phyloP scores from a whole-genome alignment of 2,888 invertebrate genomes.

The Lepidocyrtoides sp. region DNA sequence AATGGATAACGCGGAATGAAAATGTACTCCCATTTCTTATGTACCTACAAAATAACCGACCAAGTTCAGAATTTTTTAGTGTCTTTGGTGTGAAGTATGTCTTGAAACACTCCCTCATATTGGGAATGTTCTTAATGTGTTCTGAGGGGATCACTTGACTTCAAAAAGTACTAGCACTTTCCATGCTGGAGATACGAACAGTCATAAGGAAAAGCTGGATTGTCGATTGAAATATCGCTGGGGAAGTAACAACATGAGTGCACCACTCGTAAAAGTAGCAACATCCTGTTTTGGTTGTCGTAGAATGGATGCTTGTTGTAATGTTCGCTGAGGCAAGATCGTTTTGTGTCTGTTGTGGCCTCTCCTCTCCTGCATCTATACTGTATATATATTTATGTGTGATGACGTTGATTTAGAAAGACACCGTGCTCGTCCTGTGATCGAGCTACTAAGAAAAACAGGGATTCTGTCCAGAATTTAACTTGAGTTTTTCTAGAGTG shows the following conservation, averaged over 20 bases:
- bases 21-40: background rate
- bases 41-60: constrained; percentile 17
- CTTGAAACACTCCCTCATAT: background rate
- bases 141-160: constrained; percentile 71
- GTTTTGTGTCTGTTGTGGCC: background rate
- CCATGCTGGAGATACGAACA: background rate
- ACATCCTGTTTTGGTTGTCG: constrained; percentile 18
- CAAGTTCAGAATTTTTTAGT: constrained; percentile 64
- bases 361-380: too few relatives aligned
- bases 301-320: constrained; percentile 27
- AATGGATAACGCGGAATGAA: background rate
- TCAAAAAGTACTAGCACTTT: constrained; percentile 55
- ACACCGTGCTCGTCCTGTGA: constrained; percentile 59
- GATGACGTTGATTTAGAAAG: constrained; percentile 74
- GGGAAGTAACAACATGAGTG: constrained; percentile 28
- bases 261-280: constrained; percentile 36
- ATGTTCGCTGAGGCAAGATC: background rate
- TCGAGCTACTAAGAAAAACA: constrained; percentile 40
- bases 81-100: constrained; percentile 69
- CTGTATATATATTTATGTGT: too few relatives aligned
- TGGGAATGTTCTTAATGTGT: constrained; percentile 76
- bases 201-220: constrained; percentile 35
- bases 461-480: constrained; percentile 32
- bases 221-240: constrained; percentile 71
- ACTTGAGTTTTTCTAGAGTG: background rate